Conservation (phyloP, 2,888 invertebrate genomes). For the Lydus trimaculatus region DNA sequence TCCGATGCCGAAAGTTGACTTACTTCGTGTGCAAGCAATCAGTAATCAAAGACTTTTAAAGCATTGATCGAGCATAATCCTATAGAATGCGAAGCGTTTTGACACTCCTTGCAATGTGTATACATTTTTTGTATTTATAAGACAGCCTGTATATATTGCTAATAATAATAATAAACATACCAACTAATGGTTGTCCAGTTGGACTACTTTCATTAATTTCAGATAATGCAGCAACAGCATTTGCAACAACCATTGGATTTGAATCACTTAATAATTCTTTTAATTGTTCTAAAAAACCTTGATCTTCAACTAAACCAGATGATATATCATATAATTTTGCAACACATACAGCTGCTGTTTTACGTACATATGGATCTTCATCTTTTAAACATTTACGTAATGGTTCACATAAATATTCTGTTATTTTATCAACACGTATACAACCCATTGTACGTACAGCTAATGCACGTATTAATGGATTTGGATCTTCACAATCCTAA, state of each 20-base stretch:
- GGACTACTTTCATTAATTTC: conserved; percentile 98
- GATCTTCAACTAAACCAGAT: conserved; percentile 73
- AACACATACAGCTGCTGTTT: conserved; percentile 99
- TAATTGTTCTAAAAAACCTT: conserved; percentile 96
- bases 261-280: conserved; percentile 98
- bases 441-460: conserved; percentile 99
- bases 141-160: too few species aligned
- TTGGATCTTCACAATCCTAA: not conserved
- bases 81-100: too few species aligned
- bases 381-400: conserved; percentile 93
- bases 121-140: too few species aligned
- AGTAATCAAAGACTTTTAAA: too few species aligned
- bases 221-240: conserved; percentile 97
- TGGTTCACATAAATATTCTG: conserved; percentile 98
- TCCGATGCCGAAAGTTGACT: too few species aligned
- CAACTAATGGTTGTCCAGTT: conserved; percentile 91
- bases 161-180: conserved; percentile 54
- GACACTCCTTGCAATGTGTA: too few species aligned
- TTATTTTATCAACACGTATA: conserved; percentile 99
- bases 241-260: conserved; percentile 99
- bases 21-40: too few species aligned
- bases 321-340: conserved; percentile 98
- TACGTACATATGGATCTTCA: conserved; percentile 97
- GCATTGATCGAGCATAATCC: too few species aligned
- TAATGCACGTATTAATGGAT: conserved; percentile 71